Evolutionary conservation across 2,797 vertebrate species (phyloP).

Genomic region (Petrocephalus sullivani): DNA sequence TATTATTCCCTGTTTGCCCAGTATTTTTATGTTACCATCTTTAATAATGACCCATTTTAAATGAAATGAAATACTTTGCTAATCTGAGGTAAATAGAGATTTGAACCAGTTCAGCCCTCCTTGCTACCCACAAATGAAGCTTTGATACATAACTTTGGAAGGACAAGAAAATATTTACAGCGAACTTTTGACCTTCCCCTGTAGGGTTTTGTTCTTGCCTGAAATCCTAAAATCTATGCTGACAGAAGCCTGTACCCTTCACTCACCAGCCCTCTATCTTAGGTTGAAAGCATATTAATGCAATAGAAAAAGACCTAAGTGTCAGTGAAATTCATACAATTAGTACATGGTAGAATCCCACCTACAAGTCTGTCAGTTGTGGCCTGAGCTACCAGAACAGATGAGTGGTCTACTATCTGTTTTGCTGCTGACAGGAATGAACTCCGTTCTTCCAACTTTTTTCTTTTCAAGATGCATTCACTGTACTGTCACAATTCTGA

Average conservation of each 20-base stretch:
- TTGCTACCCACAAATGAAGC: background rate
- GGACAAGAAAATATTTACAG: constrained; percentile 4
- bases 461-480: background rate
- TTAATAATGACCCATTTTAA: background rate
- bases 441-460: background rate
- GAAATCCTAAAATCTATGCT: background rate
- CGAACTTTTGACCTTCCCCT: background rate
- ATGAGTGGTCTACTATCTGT: background rate
- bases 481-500: background rate
- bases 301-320: background rate
- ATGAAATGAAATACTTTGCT: background rate
- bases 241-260: background rate
- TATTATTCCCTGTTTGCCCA: background rate
- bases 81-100: background rate
- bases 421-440: background rate
- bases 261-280: background rate
- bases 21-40: background rate
- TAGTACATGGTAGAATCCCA: background rate
- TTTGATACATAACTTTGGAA: background rate
- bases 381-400: background rate
- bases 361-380: background rate
- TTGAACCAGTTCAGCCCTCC: background rate
- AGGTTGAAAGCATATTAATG: background rate
- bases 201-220: background rate
- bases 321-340: background rate